Evolutionary conservation across 2,888 invertebrate species (phyloP), one percentile per base, ranked within the genome.

Genomic region (Acleris laterana): DNA sequence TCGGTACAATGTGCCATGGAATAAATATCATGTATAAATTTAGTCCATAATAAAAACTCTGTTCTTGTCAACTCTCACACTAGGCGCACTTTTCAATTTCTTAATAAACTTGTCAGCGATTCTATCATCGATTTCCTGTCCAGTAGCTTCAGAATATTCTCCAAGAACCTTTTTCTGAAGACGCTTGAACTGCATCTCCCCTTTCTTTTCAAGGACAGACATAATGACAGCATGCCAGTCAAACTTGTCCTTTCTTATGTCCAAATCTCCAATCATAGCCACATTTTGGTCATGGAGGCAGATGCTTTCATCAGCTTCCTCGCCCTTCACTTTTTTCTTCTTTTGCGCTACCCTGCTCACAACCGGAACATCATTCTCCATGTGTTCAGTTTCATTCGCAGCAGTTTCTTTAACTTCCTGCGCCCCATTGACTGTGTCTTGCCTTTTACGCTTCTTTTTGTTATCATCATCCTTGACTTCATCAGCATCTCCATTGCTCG

Each of bases 101-200:
- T 96, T 97, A 46, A 94, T 94, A 78, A 96, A 95, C 79, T 96
- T 96, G 72, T 95, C 95, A 58, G 94, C 88, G 74, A 95, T 94
- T 78, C 96, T 95, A 70, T 95, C 95, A 68, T 94, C 89, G 5
- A 94, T 86, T 59, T 94, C 94, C 52, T 84, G 77, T 1, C 93
- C 88, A 20, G 94, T 93, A 28, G 88, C 85, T 74, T 92, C 90
- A 44, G 89, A 80, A 69, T 95, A 96, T 73, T 95, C 95, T 55
- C 94, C 93, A 1, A 96, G 79, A 7, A 97, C 95, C 87, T 96
- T 97, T 80, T 96, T 96, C 74, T 95, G 95, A 19, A 98, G 86
- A 75, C 96, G 96, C 77, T 96, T 96, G 63, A 96, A 81, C 0
- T 95, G 93, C 51, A 97, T 90, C 76, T 95, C 95, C 5, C 94